phyloP scores from a whole-genome alignment of 1,140 invertebrate species.

The Zaprionus gabonicus region DNA sequence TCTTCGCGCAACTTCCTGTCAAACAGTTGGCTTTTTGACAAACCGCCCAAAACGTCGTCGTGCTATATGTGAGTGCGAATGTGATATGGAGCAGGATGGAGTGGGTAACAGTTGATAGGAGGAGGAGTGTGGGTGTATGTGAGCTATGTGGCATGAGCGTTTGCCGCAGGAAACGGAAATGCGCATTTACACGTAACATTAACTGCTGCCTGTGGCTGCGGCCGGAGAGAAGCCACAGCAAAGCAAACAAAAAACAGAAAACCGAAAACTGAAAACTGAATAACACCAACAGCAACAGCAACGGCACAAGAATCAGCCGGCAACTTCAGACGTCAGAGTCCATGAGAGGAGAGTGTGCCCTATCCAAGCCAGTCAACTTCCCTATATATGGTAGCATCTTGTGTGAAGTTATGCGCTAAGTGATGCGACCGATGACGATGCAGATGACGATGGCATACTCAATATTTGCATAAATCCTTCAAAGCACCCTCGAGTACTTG shows the following conservation, averaged over 20 bases:
- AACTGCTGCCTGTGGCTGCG: conserved; percentile 64
- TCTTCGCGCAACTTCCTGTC: conserved; percentile 69
- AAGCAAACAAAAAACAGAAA: conserved; percentile 70
- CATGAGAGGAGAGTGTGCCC: neutral
- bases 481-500: conserved; percentile 55
- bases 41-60: conserved; percentile 50
- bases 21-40: conserved; percentile 77
- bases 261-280: conserved; percentile 67
- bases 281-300: conserved; percentile 72
- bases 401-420: conserved; percentile 66
- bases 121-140: neutral
- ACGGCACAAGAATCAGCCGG: conserved; percentile 54
- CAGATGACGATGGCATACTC: conserved; percentile 64
- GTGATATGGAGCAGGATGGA: neutral
- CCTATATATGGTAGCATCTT: neutral
- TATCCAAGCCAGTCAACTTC: conserved; percentile 11
- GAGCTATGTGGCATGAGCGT: conserved; percentile 34
- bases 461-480: conserved; percentile 81
- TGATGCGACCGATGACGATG: conserved; percentile 59
- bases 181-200: conserved; percentile 82
- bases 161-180: conserved; percentile 72
- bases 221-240: conserved; percentile 44
- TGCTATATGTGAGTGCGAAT: conserved; percentile 17
- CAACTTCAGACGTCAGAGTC: conserved; percentile 6
- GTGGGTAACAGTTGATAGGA: neutral